These are phyloP conservation scores for Synergus laeviventris DNA, from an alignment of 2,888 invertebrate genomes.

Conservation along the genomic window DNA sequence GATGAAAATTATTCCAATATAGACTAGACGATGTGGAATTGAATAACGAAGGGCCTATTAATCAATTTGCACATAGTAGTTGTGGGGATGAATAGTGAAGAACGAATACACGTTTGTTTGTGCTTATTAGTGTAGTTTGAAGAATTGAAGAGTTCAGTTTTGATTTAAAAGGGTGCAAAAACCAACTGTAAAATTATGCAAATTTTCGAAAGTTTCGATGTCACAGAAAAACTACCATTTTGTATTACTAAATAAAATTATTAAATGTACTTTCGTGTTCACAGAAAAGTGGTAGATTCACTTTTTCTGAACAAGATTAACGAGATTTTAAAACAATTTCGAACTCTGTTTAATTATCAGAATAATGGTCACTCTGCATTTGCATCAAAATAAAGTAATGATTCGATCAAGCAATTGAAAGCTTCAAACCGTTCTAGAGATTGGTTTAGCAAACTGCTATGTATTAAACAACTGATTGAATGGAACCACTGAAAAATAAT, in stretches of 20 bases:
- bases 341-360: background rate
- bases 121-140: background rate
- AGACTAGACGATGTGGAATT: background rate
- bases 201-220: too few species aligned
- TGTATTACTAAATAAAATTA: too few species aligned
- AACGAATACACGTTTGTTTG: background rate
- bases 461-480: background rate
- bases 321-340: background rate
- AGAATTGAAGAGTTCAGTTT: background rate
- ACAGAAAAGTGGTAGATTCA: too few species aligned
- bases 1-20: constrained; percentile 25
- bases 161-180: background rate
- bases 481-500: background rate
- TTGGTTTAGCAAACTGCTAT: background rate
- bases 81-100: background rate
- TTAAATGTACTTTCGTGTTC: background rate
- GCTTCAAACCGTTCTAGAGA: background rate
- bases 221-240: too few species aligned
- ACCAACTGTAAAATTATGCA: background rate
- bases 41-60: constrained; percentile 11
- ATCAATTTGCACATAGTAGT: background rate
- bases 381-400: constrained; percentile 5
- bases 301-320: background rate
- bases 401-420: background rate
- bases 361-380: background rate